A percentile compares a stretch with the other conserved stretches of the same genome.
phyloP scores from a whole-genome alignment of 2,888 invertebrate genomes.

The Bursaphelenchus okinawaensis region DNA sequence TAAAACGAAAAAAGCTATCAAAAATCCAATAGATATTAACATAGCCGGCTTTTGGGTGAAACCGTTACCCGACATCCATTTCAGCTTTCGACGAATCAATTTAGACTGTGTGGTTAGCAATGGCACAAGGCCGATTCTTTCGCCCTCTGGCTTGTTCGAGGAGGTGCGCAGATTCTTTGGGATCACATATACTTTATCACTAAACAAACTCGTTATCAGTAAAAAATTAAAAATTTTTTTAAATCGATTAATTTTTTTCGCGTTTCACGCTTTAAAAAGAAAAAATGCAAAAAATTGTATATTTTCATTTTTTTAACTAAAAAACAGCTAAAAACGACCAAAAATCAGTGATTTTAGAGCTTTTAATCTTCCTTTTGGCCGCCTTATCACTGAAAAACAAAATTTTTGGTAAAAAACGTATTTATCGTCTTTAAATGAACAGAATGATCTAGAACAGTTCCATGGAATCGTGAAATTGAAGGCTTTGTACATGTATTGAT shows the following conservation, averaged over 20 bases:
- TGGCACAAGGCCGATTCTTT: neutral
- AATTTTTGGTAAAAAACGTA: neutral
- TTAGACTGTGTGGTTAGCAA: neutral
- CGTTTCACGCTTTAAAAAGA: no score
- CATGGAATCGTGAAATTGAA: neutral
- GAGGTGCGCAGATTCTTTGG: neutral
- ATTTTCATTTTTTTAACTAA: no score
- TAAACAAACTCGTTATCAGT: neutral
- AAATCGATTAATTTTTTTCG: no score
- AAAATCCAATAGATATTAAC: no score
- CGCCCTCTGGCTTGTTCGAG: neutral
- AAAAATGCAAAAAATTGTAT: no score
- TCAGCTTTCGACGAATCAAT: no score
- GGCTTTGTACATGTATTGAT: neutral
- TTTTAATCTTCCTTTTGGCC: no score
- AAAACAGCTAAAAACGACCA: neutral
- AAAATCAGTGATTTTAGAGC: no score
- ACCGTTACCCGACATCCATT: no score
- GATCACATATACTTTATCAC: neutral
- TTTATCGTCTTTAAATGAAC: no score
- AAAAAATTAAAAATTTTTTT: neutral
- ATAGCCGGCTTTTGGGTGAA: no score
- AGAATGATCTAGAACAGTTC: neutral
- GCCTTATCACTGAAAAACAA: neutral
- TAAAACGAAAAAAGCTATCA: no score